Conservation (phyloP, 1,140 invertebrate genomes). For the Hylyphantes graminicola region DNA sequence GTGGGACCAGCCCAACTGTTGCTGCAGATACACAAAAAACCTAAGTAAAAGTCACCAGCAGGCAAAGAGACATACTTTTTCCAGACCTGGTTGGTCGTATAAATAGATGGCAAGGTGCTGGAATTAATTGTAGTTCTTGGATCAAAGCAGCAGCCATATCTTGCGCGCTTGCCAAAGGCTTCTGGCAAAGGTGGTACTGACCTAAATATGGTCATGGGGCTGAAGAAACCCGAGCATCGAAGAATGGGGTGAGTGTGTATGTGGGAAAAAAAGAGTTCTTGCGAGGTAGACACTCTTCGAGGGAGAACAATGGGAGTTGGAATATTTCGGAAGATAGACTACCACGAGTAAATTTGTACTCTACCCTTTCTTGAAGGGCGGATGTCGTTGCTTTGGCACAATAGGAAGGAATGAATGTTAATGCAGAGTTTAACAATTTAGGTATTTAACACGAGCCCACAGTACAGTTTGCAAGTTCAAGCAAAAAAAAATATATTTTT, state of each 20-base stretch:
- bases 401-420: too few relatives aligned
- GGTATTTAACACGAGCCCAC: too few relatives aligned
- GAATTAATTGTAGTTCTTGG: constrained; percentile 59
- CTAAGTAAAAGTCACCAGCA: constrained; percentile 9
- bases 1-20: background rate
- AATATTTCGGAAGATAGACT: too few relatives aligned
- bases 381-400: too few relatives aligned
- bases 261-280: too few relatives aligned
- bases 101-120: constrained; percentile 56
- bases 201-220: constrained; percentile 55
- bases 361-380: too few relatives aligned
- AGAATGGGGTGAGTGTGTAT: constrained; percentile 9
- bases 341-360: too few relatives aligned
- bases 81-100: constrained; percentile 12
- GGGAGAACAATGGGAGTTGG: too few relatives aligned
- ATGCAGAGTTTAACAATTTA: too few relatives aligned
- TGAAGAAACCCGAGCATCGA: constrained; percentile 42
- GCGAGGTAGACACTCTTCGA: too few relatives aligned
- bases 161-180: constrained; percentile 52
- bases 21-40: background rate
- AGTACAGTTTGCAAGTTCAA: too few relatives aligned
- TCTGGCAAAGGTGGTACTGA: constrained; percentile 28
- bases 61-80: constrained; percentile 39
- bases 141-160: constrained; percentile 48
- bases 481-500: too few relatives aligned